Evolutionary conservation across 2,113 vertebrate genomes (phyloP), one percentile per base, ranked within the genome.

Genomic region (Oreochromis niloticus): DNA sequence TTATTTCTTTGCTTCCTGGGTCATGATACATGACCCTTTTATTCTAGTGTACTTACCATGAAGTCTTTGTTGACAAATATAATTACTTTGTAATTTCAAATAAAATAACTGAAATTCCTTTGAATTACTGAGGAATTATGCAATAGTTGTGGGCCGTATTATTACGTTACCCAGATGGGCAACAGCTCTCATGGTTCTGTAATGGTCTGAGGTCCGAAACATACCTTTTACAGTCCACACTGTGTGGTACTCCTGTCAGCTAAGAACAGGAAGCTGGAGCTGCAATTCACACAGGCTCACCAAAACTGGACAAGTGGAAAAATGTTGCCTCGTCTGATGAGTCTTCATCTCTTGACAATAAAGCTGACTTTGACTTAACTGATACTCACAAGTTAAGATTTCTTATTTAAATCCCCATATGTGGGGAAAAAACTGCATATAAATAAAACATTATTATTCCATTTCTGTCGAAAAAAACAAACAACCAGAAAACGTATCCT

Each of bases 401-500:
- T 14, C 36, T 24, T 71, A 24, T 43, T 24, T 43, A 16, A 43
- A 73, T 16, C 2, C 24, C 22, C 39, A 61, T 27, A 6, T 27
- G 39, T 27, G 22, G 22, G 17, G 13, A 0, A 9, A 39, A 39
- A 56, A 55, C 11, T 8, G 30, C 24, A 32, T 16, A 30, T 41
- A 71, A 41, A 56, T 1, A 39, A 39, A 57, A 27, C 9, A 24
- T 24, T 55, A 55, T 57, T 17, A 36, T 41, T 24, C 0, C 9
- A 5, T n/a, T 19, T 66, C 56, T 48, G 19, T 17, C 22, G 14
- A 0, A 9, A 17, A 3, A 0, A 1, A 0, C 46, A 9, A 63
- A 63, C 30, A 36, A 80, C 34, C 2, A 17, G 2, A 10, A 63
- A 61, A 81, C 7, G 11, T 17, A 10, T 50, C 32, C 13, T 17